phyloP scores from a whole-genome alignment of 2,113 vertebrate genomes.

The Anguilla rostrata region DNA sequence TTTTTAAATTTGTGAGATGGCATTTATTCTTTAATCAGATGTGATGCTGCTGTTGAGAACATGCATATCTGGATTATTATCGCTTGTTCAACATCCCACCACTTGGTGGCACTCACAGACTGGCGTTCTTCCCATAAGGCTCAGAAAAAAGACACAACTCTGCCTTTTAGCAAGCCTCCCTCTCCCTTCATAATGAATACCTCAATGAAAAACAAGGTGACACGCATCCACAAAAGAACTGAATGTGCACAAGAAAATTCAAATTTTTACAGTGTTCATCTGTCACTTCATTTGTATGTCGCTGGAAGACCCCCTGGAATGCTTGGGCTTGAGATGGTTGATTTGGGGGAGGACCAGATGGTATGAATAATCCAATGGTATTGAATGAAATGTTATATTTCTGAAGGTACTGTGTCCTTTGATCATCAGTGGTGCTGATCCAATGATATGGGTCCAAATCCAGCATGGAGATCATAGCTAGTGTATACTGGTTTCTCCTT shows the following conservation, averaged over 20 bases:
- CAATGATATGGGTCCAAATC: too few relatives aligned
- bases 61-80: neutral
- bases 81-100: neutral
- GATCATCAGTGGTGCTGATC: too few relatives aligned
- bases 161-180: neutral
- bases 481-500: too few relatives aligned
- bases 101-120: constrained; percentile 37
- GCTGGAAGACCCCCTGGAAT: neutral
- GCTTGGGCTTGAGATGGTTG: neutral
- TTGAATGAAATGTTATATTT: too few relatives aligned
- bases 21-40: neutral
- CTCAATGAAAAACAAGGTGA: neutral
- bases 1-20: too few relatives aligned
- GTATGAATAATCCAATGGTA: too few relatives aligned
- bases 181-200: neutral
- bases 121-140: neutral
- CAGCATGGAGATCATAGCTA: too few relatives aligned
- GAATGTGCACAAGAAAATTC: neutral
- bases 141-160: neutral
- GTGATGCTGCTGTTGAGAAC: neutral
- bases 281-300: neutral
- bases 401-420: too few relatives aligned
- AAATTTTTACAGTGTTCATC: neutral
- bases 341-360: too few relatives aligned
- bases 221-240: neutral